phyloP scores from a whole-genome alignment of 2,113 vertebrate genomes.

The Alosa alosa region DNA sequence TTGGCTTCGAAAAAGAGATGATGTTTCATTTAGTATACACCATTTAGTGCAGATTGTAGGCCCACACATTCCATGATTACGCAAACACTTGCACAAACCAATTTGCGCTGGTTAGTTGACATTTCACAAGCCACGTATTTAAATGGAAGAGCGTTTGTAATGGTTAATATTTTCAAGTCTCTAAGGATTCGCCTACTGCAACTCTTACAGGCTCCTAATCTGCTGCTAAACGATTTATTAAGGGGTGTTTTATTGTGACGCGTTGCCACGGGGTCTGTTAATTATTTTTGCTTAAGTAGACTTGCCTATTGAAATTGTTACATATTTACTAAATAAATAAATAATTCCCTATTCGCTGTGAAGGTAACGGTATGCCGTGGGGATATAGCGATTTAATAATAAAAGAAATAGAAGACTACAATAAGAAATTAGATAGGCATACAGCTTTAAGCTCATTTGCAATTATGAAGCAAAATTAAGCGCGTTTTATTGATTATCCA shows the following conservation, averaged over 20 bases:
- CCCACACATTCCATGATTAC: not conserved
- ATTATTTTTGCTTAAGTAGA: slow-evolving; percentile 62
- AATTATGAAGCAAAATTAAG: slow-evolving; percentile 63
- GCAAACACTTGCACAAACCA: not conserved
- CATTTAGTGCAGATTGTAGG: not conserved
- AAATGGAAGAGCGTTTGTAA: not conserved
- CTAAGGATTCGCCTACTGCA: not conserved
- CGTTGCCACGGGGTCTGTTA: slow-evolving; percentile 67
- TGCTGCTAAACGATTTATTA: slow-evolving; percentile 71
- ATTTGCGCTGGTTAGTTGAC: not conserved
- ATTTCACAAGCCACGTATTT: not conserved
- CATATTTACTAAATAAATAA: slow-evolving; percentile 66
- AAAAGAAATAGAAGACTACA: slow-evolving; percentile 43
- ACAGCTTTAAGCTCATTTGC: slow-evolving; percentile 53
- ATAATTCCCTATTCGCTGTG: slow-evolving; percentile 54
- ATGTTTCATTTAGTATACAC: not conserved
- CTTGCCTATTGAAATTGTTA: slow-evolving; percentile 50
- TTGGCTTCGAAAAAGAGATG: not conserved
- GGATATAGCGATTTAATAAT: slow-evolving; percentile 59
- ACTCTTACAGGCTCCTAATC: slow-evolving; percentile 36
- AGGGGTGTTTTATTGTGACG: slow-evolving; percentile 51
- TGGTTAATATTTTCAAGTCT: not conserved
- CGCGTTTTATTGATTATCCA: slow-evolving; percentile 72
- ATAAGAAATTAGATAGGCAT: slow-evolving; percentile 57
- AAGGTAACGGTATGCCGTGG: slow-evolving; percentile 49